phyloP scores from a whole-genome alignment of 2,113 vertebrate genomes.

The Elaphurus davidianus region DNA sequence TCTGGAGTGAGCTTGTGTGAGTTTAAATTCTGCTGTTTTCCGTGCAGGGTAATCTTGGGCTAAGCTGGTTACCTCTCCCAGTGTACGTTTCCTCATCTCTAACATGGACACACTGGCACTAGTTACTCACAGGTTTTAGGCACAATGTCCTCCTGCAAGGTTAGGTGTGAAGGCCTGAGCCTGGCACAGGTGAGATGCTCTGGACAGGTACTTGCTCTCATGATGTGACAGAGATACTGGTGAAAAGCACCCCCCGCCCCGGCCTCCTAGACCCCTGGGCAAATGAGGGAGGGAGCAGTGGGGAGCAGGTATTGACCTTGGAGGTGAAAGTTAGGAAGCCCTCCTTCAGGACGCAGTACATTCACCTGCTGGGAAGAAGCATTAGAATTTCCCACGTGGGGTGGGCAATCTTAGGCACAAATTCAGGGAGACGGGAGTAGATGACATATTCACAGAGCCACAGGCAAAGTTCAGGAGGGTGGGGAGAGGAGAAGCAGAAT shows the following conservation, averaged over 20 bases:
- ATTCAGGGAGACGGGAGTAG: neutral
- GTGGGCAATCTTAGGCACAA: neutral
- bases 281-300: neutral
- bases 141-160: neutral
- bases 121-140: neutral
- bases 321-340: neutral
- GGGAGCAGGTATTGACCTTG: too few relatives aligned
- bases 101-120: neutral
- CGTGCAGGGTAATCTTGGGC: fast-evolving
- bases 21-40: neutral
- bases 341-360: neutral
- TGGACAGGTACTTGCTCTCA: neutral
- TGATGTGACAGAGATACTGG: fast-evolving
- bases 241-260: neutral
- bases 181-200: neutral
- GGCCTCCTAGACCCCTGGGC: neutral
- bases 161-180: fast-evolving
- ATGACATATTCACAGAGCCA: neutral
- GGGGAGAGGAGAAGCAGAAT: neutral
- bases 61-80: neutral
- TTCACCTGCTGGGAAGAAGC: neutral
- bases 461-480: fast-evolving
- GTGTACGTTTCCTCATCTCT: too few relatives aligned
- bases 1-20: too few relatives aligned
- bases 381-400: fast-evolving